phyloP scores from a whole-genome alignment of 2,888 invertebrate genomes.

The Erebia aethiops region DNA sequence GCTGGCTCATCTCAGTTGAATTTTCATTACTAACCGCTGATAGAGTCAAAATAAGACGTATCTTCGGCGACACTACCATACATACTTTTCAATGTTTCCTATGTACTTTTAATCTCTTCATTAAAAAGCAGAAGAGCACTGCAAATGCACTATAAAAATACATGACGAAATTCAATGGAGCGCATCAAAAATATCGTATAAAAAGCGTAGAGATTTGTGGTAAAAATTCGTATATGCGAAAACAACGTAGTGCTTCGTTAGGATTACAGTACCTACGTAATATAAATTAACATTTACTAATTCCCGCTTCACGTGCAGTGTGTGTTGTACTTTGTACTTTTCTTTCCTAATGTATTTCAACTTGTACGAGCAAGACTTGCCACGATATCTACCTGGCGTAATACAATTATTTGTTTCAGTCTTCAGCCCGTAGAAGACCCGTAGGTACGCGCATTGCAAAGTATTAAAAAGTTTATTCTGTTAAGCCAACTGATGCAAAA shows the following conservation, averaged over 20 bases:
- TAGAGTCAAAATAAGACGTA: too few relatives aligned
- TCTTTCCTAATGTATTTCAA: constrained; percentile 19
- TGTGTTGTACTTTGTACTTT: constrained; percentile 13
- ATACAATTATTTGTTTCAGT: constrained; percentile 23
- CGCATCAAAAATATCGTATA: background rate
- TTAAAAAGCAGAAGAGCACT: background rate
- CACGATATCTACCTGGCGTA: constrained; percentile 10
- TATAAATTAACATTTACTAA: constrained; percentile 24
- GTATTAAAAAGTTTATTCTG: constrained; percentile 22
- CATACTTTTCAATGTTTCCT: too few relatives aligned
- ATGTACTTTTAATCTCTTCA: too few relatives aligned
- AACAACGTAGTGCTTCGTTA: background rate
- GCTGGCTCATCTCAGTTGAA: too few relatives aligned
- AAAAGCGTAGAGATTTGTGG: background rate
- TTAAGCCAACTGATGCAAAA: constrained; percentile 14
- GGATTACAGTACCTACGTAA: constrained; percentile 22
- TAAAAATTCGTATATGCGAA: constrained; percentile 3
- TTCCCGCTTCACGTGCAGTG: constrained; percentile 19
- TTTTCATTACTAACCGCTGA: too few relatives aligned
- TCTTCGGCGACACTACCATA: too few relatives aligned
- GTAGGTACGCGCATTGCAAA: constrained; percentile 15
- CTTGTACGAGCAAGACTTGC: constrained; percentile 6
- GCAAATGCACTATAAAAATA: background rate
- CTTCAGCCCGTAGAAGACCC: background rate
- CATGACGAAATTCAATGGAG: background rate